phyloP scores from a whole-genome alignment of 2,888 invertebrate species.

The Cheilosia urbana region DNA sequence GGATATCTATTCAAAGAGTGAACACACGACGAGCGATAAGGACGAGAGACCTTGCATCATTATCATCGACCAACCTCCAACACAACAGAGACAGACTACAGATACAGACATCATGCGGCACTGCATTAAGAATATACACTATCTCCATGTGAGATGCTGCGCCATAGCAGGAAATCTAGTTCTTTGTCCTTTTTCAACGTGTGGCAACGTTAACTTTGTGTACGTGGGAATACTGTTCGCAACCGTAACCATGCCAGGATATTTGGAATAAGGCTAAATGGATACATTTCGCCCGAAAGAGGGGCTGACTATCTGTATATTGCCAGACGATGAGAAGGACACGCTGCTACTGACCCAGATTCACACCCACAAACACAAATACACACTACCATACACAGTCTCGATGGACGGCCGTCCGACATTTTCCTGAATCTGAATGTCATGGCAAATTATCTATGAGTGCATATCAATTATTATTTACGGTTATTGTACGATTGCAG shows the following conservation, averaged over 20 bases:
- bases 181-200: neutral
- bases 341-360: constrained; percentile 64
- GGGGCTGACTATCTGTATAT: constrained; percentile 7
- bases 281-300: constrained; percentile 40
- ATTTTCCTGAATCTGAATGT: constrained; percentile 62
- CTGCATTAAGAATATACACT: constrained; percentile 26
- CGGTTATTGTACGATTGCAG: constrained; percentile 60
- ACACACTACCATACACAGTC: neutral
- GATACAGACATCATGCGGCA: constrained; percentile 39
- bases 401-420: constrained; percentile 42
- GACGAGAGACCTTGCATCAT: constrained; percentile 66
- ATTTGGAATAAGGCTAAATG: constrained; percentile 60
- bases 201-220: constrained; percentile 5
- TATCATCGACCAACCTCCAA: constrained; percentile 58
- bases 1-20: constrained; percentile 43
- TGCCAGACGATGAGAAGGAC: constrained; percentile 40
- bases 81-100: constrained; percentile 2
- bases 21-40: constrained; percentile 41
- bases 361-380: neutral
- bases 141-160: constrained; percentile 13
- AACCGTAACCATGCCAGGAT: constrained; percentile 52
- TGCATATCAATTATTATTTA: constrained; percentile 74
- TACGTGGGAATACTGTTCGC: constrained; percentile 3
- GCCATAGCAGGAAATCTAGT: constrained; percentile 22
- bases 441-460: constrained; percentile 64